Base-by-base conservation (phyloP, 2,797 vertebrate genomes). In the Centroberyx gerrardi region DNA sequence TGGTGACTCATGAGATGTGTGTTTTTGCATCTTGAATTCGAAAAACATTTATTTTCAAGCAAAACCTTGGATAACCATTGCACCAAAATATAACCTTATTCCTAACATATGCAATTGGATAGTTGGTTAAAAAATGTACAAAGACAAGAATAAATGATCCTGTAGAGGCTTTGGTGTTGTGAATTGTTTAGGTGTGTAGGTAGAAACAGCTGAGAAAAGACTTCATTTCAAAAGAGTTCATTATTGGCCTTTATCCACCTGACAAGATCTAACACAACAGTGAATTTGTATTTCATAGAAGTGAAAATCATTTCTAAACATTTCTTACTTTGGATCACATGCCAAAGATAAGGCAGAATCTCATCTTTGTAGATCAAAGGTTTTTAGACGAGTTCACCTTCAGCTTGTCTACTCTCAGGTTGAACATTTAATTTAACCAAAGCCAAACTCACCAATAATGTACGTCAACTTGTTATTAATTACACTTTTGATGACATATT, bases 401-500 rank as follows among this genome's bases (percentile, higher is more conserved):
- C 15, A 14, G 13, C 53, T 29, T 15, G 10, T 14, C 22, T 15
- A 3, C 48, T 46, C 46, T 64, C 28, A 55, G 0, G 9, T 29
- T 10, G 10, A 55, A 46, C 18, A 3, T 2, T 44, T 7, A 2
- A 5, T 38, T 4, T 38, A 22, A 48, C 4, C n/a, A 46, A 18
- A 51, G 33, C 36, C 3, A 14, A 12, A 14, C 4, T 14, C 42
- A 27, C 10, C 2, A 36, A n/a, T 18, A 0, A 49, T 36, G 12
- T 12, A 52, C 8, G 6, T 81, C 49, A 71, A 4, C 9, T 58
- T 8, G 59, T 64, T 55, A n/a, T 52, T 15, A 46, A 14, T 31
- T 14, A 22, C 4, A 18, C 64, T 17, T 51, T 3, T 31, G 14
- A 68, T 17, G 5, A 73, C 59, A 33, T 49, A 18, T 58, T n/a